A percentile compares a stretch with the other conserved stretches of the same genome.
Evolutionary conservation across 2,113 vertebrate species (phyloP).

Genomic region (Paramormyrops kingsleyae): DNA sequence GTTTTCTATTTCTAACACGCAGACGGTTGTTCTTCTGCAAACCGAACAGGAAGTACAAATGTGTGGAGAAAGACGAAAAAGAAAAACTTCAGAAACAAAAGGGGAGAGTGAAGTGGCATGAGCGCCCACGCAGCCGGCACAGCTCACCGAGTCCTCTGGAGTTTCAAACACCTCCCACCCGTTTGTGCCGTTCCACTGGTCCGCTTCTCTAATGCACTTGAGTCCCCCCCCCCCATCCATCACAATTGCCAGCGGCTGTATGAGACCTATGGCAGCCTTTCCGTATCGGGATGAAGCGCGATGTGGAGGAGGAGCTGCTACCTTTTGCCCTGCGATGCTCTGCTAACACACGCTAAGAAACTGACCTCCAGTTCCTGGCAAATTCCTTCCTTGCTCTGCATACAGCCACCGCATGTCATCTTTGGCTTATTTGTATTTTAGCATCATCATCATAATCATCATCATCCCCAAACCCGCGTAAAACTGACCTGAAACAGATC

Average conservation of each 20-base stretch:
- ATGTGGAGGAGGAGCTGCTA: not conserved
- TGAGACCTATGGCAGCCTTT: not conserved
- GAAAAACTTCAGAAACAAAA: not conserved
- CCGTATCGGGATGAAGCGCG: not conserved
- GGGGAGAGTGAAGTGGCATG: not conserved
- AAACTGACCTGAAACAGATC: not conserved
- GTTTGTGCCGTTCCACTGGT: not conserved
- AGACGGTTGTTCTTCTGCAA: not conserved
- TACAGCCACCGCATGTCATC: not conserved
- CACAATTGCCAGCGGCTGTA: not conserved
- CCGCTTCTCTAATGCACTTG: not conserved
- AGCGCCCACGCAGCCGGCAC: slow-evolving; percentile 13
- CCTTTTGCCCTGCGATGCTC: not conserved
- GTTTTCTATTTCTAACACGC: not conserved
- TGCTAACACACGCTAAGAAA: not conserved
- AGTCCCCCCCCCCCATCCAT: not conserved
- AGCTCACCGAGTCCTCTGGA: slow-evolving; percentile 18
- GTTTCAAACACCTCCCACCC: slow-evolving; percentile 1
- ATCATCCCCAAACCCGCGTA: not conserved
- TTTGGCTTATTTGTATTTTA: not conserved
- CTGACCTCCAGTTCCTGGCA: not conserved
- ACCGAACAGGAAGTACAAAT: not conserved
- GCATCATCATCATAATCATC: not conserved
- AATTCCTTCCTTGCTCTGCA: not conserved
- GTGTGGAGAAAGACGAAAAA: not conserved